Conservation (phyloP, 2,888 invertebrate genomes). For the Epirrhoe tristata region DNA sequence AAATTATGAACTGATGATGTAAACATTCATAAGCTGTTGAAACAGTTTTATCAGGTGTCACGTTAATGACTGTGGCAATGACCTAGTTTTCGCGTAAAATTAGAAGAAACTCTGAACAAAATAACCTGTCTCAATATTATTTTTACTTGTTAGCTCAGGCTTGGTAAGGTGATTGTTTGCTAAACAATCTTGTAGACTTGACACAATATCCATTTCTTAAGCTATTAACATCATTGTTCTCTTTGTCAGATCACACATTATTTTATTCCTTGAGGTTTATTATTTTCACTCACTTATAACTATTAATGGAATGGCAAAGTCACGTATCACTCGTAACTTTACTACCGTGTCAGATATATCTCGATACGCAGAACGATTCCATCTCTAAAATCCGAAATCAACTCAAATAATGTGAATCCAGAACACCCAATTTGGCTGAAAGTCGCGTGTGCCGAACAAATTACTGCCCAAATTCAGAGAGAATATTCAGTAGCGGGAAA, state of each 20-base stretch:
- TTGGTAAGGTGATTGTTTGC: conserved; percentile 4
- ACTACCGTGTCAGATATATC: conserved; percentile 26
- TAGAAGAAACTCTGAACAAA: conserved; percentile 12
- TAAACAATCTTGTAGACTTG: conserved; percentile 10
- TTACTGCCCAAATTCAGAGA: conserved; percentile 25
- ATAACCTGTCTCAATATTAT: conserved; percentile 11
- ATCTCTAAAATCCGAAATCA: conserved; percentile 21
- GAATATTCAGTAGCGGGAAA: conserved; percentile 31
- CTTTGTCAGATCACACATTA: conserved; percentile 8
- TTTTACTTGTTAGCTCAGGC: conserved; percentile 1
- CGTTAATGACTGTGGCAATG: conserved; percentile 26
- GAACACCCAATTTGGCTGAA: conserved; percentile 27
- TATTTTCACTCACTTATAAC: conserved; percentile 1
- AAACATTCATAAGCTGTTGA: neutral
- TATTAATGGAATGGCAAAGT: conserved; percentile 19
- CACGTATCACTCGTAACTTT: conserved; percentile 19
- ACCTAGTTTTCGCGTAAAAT: conserved; percentile 21
- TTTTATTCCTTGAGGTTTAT: conserved; percentile 16
- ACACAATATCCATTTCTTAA: neutral
- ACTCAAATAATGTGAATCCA: conserved; percentile 19
- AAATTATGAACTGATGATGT: neutral
- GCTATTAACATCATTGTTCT: conserved; percentile 14
- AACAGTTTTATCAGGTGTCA: conserved; percentile 7
- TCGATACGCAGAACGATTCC: conserved; percentile 7
- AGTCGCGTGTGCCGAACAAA: conserved; percentile 26